Evolutionary conservation across 2,888 invertebrate species (phyloP).

Genomic region (Marasmarcha lunaedactyla): DNA sequence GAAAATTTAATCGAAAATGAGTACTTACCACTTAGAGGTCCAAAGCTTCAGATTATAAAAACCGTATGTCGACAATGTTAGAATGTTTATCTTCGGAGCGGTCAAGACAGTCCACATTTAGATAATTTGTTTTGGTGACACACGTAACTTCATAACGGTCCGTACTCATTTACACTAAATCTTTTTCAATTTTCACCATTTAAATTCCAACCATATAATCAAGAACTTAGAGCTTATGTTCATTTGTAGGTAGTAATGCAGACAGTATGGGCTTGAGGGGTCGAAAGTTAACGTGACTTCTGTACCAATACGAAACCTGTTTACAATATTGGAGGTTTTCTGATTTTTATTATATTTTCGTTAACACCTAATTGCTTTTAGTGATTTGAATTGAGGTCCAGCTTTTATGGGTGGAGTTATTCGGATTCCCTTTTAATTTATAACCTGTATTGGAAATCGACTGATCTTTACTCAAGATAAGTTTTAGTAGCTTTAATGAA

Average conservation of each 20-base stretch:
- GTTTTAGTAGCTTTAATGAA: too few relatives aligned
- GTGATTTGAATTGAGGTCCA: too few relatives aligned
- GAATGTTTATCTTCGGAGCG: constrained; percentile 11
- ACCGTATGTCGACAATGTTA: too few relatives aligned
- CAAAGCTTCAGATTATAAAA: too few relatives aligned
- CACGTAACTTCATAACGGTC: constrained; percentile 46
- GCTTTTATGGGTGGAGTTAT: too few relatives aligned
- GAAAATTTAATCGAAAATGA: too few relatives aligned
- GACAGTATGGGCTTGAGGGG: constrained; percentile 37
- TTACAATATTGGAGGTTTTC: constrained; percentile 13
- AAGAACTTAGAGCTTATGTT: not conserved
- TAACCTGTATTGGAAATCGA: too few relatives aligned
- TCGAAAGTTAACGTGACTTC: constrained; percentile 47
- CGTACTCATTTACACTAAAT: constrained; percentile 40
- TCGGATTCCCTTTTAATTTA: too few relatives aligned
- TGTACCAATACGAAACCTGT: constrained; percentile 37
- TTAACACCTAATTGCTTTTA: not conserved
- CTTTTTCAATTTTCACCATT: constrained; percentile 8
- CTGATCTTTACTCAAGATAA: too few relatives aligned
- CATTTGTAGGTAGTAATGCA: constrained; percentile 20
- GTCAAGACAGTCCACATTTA: constrained; percentile 20
- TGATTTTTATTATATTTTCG: not conserved
- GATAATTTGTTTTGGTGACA: constrained; percentile 52
- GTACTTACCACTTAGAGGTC: too few relatives aligned
- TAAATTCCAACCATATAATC: not conserved